Evolutionary conservation across 92 coral and sea anemone genomes (phyloP).

Genomic region (Diadumene lineata): DNA sequence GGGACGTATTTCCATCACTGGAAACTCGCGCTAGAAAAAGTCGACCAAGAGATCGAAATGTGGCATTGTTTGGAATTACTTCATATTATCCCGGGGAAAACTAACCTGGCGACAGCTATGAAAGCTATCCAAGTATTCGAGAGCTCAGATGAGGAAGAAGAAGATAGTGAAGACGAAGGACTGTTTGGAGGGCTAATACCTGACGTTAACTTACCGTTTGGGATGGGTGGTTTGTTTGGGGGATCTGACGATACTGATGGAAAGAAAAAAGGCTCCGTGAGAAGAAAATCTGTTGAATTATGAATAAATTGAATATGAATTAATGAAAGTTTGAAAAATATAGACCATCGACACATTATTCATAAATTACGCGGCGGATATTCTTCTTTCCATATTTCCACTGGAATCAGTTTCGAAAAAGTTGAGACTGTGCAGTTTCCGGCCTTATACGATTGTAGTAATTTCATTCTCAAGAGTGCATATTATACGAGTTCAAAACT

Average conservation of each 20-base stretch:
- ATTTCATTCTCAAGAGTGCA: no score
- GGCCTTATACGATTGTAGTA: no score
- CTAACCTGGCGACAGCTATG: conserved; percentile 77
- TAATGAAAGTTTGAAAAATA: no score
- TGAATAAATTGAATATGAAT: no score
- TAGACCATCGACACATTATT: no score
- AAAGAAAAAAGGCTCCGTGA: background rate
- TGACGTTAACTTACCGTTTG: conserved; percentile 25
- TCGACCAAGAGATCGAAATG: conserved; percentile 71
- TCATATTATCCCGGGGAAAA: conserved; percentile 81
- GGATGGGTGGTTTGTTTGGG: conserved; percentile 38
- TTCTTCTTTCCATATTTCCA: no score
- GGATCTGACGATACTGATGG: conserved; percentile 20
- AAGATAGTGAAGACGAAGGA: conserved; percentile 72
- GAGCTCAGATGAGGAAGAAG: conserved; percentile 61
- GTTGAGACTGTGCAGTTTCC: no score
- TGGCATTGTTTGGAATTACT: conserved; percentile 78
- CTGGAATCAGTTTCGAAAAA: no score
- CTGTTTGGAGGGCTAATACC: conserved; percentile 60
- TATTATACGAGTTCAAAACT: no score
- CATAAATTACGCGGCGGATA: no score
- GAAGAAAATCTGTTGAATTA: conserved; percentile 3
- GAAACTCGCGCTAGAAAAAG: conserved; percentile 70
- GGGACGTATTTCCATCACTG: conserved; percentile 78
- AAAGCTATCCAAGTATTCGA: conserved; percentile 46